phyloP scores from a whole-genome alignment of 2,113 vertebrate species.

The Epinephelus moara region DNA sequence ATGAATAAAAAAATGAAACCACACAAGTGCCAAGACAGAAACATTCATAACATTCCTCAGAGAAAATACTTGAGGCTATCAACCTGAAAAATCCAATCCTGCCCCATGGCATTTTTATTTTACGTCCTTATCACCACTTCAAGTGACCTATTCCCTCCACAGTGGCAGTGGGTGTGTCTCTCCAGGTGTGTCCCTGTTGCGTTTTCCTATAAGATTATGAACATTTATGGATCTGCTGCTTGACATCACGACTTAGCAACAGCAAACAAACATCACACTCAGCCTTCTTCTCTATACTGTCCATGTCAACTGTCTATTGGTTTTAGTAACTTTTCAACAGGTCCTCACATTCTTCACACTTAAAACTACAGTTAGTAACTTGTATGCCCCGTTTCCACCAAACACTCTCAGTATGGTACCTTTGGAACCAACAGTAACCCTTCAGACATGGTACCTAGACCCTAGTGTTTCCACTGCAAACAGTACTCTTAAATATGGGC shows the following conservation, averaged over 20 bases:
- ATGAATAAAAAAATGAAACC: neutral
- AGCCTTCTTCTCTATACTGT: neutral
- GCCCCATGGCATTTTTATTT: slow-evolving; percentile 3
- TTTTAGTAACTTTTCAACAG: neutral
- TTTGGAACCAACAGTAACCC: too few relatives aligned
- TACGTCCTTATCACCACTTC: slow-evolving; percentile 14
- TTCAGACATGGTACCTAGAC: too few relatives aligned
- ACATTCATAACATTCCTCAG: neutral
- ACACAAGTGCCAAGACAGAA: neutral
- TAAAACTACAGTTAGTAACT: too few relatives aligned
- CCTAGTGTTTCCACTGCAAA: too few relatives aligned
- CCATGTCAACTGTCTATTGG: neutral
- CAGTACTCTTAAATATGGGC: too few relatives aligned
- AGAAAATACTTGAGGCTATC: neutral
- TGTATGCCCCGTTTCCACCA: too few relatives aligned
- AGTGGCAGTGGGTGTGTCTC: neutral
- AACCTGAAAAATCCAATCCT: neutral
- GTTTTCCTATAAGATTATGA: neutral
- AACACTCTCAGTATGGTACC: too few relatives aligned
- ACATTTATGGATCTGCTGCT: neutral
- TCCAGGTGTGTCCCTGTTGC: neutral
- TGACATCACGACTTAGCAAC: neutral
- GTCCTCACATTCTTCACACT: neutral
- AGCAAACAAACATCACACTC: too few relatives aligned
- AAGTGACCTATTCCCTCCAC: neutral